Evolutionary conservation across 1,140 invertebrate species (phyloP).

Genomic region (Gryon sp.): DNA sequence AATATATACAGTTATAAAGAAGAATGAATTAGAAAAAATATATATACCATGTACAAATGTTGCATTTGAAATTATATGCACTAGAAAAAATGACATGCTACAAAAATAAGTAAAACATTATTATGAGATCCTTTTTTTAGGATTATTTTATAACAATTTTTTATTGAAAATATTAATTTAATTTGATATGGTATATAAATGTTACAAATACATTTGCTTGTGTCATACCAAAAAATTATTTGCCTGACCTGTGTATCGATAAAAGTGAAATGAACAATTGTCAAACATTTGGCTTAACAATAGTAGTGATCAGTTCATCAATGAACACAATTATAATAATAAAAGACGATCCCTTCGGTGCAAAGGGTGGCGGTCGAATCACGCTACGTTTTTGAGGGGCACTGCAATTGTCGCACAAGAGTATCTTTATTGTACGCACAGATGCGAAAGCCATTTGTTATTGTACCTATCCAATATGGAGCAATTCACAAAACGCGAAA

Average conservation of each 20-base stretch:
- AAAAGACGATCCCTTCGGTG: conserved; percentile 68
- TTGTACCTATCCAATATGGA: conserved; percentile 63
- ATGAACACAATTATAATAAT: conserved; percentile 77
- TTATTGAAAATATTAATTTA: no score
- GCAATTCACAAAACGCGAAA: conserved; percentile 65
- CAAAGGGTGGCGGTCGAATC: conserved; percentile 62
- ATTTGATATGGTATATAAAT: no score
- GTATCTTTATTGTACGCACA: conserved; percentile 67
- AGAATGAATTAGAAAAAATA: conserved; percentile 7
- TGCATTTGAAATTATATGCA: no score
- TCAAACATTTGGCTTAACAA: conserved; percentile 78
- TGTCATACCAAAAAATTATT: conserved; percentile 2
- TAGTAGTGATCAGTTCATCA: conserved; percentile 75
- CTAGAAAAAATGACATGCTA: no score
- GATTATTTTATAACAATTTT: no score
- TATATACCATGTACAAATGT: no score
- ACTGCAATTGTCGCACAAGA: conserved; percentile 70
- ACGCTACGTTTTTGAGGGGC: conserved; percentile 65
- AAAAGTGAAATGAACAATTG: conserved; percentile 51
- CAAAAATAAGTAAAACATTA: no score
- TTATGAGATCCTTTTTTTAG: no score
- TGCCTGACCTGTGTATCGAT: conserved; percentile 28
- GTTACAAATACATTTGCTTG: no score
- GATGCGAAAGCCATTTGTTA: conserved; percentile 76
- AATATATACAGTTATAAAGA: conserved; percentile 31